Evolutionary conservation across 2,113 vertebrate species (phyloP), one percentile per base, ranked within the genome.

Genomic region (Coryphaenoides rupestris): DNA sequence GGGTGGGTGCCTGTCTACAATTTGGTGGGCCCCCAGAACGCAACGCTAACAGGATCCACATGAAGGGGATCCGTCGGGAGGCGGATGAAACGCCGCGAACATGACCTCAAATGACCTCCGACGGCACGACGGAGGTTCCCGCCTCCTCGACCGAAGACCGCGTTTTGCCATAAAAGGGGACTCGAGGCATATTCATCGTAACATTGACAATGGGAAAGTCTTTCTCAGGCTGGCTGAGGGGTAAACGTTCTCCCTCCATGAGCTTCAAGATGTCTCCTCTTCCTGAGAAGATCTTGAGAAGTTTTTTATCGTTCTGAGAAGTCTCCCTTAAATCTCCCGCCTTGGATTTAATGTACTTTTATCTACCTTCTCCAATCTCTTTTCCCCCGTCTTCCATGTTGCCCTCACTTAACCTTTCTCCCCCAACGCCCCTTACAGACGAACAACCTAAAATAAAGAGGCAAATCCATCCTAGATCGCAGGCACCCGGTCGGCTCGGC

Each of bases 1-100:
- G 28, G 15, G 47, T 80, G 81, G 70, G 65, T 72, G 28, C 75
- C 70, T 55, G 24, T 23, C 66, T 56, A 45, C 73, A 40, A 58
- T 77, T 74, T 64, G 60, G 63, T 74, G 65, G 54, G n/a, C n/a
- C n/a, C 70, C 65, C 40, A 24, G 69, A 79, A 75, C 64, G 66
- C 21, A 70, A 75, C 45, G 70, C 19, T 33, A 21, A 64, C 58
- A 54, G 64, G 78, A 66, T 79, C 79, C 79, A 87, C 84, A 87
- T 79, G 65, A 81, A 88, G 75, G 72, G 57, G 33, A n/a, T n/a
- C 15, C 3, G 74, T 76, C 73, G 52, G 55, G 77, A 78, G 69
- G 57, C 63, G 79, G 72, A 84, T 81, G 78, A 68, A 76, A 70
- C 62, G 45, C 63, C 62, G 45, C 63, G 77, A 60, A 70, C 61